Evolutionary conservation across 1,140 invertebrate genomes (phyloP).

Genomic region (Trichoplusia ni): DNA sequence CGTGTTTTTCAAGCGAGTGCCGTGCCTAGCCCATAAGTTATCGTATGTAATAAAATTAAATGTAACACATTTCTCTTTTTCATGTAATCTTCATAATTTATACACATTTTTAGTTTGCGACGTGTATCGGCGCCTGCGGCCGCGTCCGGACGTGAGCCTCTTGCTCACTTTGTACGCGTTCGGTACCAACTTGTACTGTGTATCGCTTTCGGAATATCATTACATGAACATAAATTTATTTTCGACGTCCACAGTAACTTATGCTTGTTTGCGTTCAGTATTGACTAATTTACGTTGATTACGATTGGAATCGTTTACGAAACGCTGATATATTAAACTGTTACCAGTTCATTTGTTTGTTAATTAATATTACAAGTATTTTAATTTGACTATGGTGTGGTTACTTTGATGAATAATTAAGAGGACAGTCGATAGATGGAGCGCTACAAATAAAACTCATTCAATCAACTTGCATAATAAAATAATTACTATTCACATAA

Average conservation of each 20-base stretch:
- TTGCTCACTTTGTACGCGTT: constrained; percentile 35
- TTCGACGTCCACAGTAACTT: constrained; percentile 29
- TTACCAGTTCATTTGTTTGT: constrained; percentile 4
- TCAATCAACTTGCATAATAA: constrained; percentile 30
- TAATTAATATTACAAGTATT: background rate
- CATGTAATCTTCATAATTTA: constrained; percentile 81
- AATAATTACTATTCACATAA: constrained; percentile 35
- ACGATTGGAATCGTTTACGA: constrained; percentile 30
- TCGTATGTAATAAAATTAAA: constrained; percentile 82
- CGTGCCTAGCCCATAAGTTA: constrained; percentile 78
- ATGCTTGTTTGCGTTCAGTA: constrained; percentile 27
- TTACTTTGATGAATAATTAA: background rate
- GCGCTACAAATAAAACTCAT: constrained; percentile 8
- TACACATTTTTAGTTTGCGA: constrained; percentile 77
- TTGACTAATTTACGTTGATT: constrained; percentile 28
- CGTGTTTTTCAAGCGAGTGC: constrained; percentile 77
- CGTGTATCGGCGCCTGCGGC: constrained; percentile 64
- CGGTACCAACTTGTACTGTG: constrained; percentile 10
- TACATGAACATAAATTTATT: constrained; percentile 35
- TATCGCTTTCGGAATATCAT: constrained; percentile 32
- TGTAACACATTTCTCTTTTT: constrained; percentile 81
- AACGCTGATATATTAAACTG: background rate
- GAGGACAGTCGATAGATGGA: background rate
- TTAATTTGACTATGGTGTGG: background rate
- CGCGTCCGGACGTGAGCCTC: constrained; percentile 32